Evolutionary conservation across 2,797 vertebrate genomes (phyloP).

Genomic region (Todus mexicanus): DNA sequence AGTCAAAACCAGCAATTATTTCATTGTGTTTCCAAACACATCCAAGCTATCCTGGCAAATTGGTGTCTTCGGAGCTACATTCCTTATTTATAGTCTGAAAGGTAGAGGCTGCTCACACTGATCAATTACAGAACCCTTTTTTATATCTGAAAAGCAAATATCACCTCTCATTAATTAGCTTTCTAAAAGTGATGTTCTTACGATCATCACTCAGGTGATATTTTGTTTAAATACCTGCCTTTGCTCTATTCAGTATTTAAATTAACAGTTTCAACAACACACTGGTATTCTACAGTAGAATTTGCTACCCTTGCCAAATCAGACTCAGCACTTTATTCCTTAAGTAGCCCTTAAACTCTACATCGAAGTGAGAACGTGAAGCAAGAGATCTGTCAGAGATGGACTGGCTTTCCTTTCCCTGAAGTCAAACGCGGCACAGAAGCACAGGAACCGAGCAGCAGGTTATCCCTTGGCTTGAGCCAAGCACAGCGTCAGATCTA

Average conservation of each 20-base stretch:
- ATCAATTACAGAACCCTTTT: background rate
- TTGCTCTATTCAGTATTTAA: background rate
- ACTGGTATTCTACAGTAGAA: background rate
- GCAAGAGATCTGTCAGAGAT: background rate
- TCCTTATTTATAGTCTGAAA: background rate
- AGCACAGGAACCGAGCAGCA: background rate
- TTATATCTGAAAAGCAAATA: conserved; percentile 37
- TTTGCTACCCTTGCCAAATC: background rate
- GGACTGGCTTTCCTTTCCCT: background rate
- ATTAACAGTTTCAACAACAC: background rate
- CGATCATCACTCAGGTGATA: background rate
- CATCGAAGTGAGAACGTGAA: background rate
- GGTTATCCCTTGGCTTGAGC: background rate
- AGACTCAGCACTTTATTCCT: background rate
- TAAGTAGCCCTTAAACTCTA: background rate
- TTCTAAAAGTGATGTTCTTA: background rate
- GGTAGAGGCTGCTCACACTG: background rate
- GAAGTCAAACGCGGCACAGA: background rate
- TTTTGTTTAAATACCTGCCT: background rate
- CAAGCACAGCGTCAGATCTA: background rate
- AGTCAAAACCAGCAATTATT: background rate
- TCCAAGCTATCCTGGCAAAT: background rate
- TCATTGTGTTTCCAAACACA: background rate
- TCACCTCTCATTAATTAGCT: background rate
- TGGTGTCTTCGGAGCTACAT: background rate